Conservation (phyloP, 1,140 invertebrate genomes). For the Pseudobourletiella spinata region DNA sequence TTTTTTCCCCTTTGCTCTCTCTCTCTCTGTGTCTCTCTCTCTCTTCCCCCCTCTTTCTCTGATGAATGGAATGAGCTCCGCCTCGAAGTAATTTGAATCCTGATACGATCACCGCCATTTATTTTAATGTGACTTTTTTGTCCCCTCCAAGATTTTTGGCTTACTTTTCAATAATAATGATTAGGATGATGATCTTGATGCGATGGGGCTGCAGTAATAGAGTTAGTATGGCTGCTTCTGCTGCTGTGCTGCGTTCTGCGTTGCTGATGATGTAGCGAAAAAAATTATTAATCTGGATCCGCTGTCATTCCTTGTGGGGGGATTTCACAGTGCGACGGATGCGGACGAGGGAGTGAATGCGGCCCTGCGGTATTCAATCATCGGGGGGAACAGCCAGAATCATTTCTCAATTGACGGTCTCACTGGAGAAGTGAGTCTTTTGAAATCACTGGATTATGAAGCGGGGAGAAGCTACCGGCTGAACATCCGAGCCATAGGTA, state of each 20-base stretch:
- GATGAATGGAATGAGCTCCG: not conserved
- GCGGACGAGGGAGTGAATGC: slow-evolving; percentile 84
- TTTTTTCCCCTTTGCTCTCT: too few species aligned
- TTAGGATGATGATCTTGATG: too few species aligned
- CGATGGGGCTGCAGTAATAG: too few species aligned
- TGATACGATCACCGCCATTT: not conserved
- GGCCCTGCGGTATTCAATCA: slow-evolving; percentile 83
- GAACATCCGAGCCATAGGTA: slow-evolving; percentile 77
- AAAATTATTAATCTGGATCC: too few species aligned
- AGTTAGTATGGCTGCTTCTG: too few species aligned
- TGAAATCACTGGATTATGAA: slow-evolving; percentile 87
- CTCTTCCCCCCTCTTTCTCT: not conserved
- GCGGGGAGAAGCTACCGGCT: slow-evolving; percentile 70
- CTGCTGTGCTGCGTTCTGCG: too few species aligned
- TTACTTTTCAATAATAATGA: too few species aligned
- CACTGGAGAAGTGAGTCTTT: slow-evolving; percentile 69
- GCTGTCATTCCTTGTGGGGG: too few species aligned
- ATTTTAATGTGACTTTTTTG: too few species aligned
- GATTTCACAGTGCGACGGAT: slow-evolving; percentile 66
- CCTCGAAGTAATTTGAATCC: not conserved
- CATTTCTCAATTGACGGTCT: slow-evolving; percentile 90
- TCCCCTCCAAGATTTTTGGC: too few species aligned
- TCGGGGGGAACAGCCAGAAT: slow-evolving; percentile 85
- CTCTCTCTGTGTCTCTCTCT: not conserved
- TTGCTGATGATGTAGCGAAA: too few species aligned